These are phyloP conservation scores for Cyclina sinensis DNA, from an alignment of 1,140 invertebrate species.

Conservation along the genomic window DNA sequence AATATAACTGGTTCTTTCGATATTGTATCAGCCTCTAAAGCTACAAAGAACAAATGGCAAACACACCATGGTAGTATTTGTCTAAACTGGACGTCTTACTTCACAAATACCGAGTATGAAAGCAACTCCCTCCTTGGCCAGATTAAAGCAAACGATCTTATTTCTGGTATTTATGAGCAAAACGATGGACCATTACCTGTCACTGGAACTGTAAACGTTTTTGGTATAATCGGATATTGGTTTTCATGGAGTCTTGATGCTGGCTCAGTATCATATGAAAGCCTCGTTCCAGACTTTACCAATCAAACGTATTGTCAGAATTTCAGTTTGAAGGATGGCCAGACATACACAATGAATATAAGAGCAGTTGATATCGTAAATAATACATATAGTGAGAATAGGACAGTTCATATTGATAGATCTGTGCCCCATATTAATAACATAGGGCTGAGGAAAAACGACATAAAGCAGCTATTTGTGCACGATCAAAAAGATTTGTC, in stretches of 20 bases:
- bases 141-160: slow-evolving; percentile 34
- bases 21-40: slow-evolving; percentile 14
- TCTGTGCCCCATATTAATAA: slow-evolving; percentile 65
- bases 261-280: background rate
- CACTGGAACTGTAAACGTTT: slow-evolving; percentile 71
- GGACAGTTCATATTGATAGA: slow-evolving; percentile 69
- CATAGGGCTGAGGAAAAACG: slow-evolving; percentile 64
- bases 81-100: slow-evolving; percentile 24
- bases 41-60: slow-evolving; percentile 48
- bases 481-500: slow-evolving; percentile 74
- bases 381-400: slow-evolving; percentile 58
- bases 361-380: slow-evolving; percentile 66
- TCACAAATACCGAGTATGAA: slow-evolving; percentile 4
- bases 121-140: slow-evolving; percentile 43
- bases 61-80: slow-evolving; percentile 30
- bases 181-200: slow-evolving; percentile 65
- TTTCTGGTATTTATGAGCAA: slow-evolving; percentile 71
- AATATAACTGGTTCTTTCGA: background rate
- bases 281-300: slow-evolving; percentile 25
- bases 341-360: slow-evolving; percentile 69
- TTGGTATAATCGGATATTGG: slow-evolving; percentile 66
- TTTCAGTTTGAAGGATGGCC: slow-evolving; percentile 63
- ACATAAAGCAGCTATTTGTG: slow-evolving; percentile 64
- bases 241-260: background rate
- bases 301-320: slow-evolving; percentile 47